These are phyloP conservation scores for Dichetophora obliterata DNA, from an alignment of 2,888 invertebrate species.

Conservation along the genomic window DNA sequence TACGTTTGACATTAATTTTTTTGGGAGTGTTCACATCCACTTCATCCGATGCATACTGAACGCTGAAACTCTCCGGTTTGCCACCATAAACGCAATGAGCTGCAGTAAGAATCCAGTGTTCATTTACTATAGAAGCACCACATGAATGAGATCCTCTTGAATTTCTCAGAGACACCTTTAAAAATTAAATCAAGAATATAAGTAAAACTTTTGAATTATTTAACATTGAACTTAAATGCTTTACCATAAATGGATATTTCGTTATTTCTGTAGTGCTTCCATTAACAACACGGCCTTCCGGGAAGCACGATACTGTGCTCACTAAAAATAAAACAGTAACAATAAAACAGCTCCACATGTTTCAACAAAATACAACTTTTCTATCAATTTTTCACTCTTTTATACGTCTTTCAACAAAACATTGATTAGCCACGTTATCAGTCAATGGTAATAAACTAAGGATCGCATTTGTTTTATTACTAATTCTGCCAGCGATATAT, in stretches of 20 bases:
- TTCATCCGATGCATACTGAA: slow-evolving; percentile 59
- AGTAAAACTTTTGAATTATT: background rate
- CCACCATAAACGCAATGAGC: slow-evolving; percentile 59
- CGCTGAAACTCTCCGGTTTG: slow-evolving; percentile 41
- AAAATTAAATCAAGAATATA: no score
- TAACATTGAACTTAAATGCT: background rate
- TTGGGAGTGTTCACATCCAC: slow-evolving; percentile 54
- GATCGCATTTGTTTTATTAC: no score
- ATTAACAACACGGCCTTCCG: slow-evolving; percentile 41
- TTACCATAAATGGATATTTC: slow-evolving; percentile 41
- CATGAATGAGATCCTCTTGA: slow-evolving; percentile 56
- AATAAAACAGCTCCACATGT: background rate
- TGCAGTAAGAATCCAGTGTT: slow-evolving; percentile 59
- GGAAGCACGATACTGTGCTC: background rate
- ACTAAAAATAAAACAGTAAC: background rate
- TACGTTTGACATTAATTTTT: slow-evolving; percentile 54
- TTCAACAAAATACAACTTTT: no score
- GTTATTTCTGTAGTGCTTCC: slow-evolving; percentile 41
- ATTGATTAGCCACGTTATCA: no score
- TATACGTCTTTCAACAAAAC: no score
- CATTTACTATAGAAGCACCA: slow-evolving; percentile 58
- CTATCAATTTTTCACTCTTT: no score
- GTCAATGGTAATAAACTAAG: no score
- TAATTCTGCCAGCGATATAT: no score
- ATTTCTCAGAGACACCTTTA: no score